These are phyloP conservation scores for Myopa tessellatipennis DNA, from an alignment of 2,888 invertebrate species.

Conservation along the genomic window DNA sequence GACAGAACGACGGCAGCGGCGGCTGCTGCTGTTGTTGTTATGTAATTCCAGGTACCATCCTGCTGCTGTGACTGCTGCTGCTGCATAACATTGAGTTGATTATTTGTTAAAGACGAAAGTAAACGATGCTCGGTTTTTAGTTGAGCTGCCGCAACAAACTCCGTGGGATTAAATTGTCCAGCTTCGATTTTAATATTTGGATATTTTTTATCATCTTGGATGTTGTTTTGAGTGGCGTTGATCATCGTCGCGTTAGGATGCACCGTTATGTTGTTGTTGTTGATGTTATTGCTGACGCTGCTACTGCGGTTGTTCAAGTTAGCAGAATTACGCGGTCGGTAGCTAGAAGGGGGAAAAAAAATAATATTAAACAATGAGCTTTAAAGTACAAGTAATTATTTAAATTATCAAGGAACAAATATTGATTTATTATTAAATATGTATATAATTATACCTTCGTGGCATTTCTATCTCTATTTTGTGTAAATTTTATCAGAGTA, in stretches of 20 bases:
- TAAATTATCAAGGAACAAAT: too few species aligned
- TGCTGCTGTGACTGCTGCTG: constrained; percentile 39
- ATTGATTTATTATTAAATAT: too few species aligned
- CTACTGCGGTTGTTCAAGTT: constrained; percentile 21
- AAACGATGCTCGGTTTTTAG: constrained; percentile 44
- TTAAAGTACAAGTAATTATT: too few species aligned
- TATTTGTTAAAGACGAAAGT: constrained; percentile 49
- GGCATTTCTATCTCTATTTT: too few species aligned
- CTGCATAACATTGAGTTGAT: constrained; percentile 53
- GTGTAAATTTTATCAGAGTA: too few species aligned
- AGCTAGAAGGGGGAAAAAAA: constrained; percentile 48
- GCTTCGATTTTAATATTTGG: constrained; percentile 59
- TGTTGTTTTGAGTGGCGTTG: background rate
- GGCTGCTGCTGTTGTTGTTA: constrained; percentile 52
- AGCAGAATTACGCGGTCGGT: constrained; percentile 54
- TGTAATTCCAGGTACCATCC: constrained; percentile 57
- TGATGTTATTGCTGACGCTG: constrained; percentile 39
- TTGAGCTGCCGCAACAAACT: constrained; percentile 48
- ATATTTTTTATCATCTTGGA: constrained; percentile 48
- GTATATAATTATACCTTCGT: too few species aligned
- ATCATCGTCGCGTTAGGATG: constrained; percentile 44
- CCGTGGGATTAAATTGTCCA: constrained; percentile 47
- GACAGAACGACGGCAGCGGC: constrained; percentile 44
- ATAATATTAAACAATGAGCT: background rate
- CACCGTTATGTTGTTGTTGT: constrained; percentile 43